A percentile compares a stretch with the other conserved stretches of the same genome.
phyloP scores from a whole-genome alignment of 1,140 invertebrate genomes.

The Drosophila eugracilis region DNA sequence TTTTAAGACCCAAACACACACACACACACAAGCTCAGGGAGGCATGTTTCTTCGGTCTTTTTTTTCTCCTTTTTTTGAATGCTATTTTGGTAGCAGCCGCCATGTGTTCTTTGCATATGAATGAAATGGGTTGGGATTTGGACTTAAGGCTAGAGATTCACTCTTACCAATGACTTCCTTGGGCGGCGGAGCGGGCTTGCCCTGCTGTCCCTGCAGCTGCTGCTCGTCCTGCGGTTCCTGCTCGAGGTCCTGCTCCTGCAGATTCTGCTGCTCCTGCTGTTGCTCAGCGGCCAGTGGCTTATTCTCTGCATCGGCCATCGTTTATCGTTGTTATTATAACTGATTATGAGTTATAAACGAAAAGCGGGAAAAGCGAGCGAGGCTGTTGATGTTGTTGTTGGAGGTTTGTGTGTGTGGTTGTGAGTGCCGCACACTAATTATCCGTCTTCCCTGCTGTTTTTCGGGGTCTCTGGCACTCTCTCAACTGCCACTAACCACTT shows the following conservation, averaged over 20 bases:
- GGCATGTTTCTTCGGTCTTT: slow-evolving; percentile 50
- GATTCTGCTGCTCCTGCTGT: slow-evolving; percentile 55
- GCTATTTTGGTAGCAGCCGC: slow-evolving; percentile 74
- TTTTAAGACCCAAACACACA: slow-evolving; percentile 72
- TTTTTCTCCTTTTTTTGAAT: slow-evolving; percentile 59
- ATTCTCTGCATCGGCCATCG: slow-evolving; percentile 84
- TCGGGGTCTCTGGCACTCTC: slow-evolving; percentile 67
- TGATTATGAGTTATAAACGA: slow-evolving; percentile 25
- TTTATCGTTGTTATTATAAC: slow-evolving; percentile 46
- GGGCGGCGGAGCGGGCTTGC: slow-evolving; percentile 74
- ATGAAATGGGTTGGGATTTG: slow-evolving; percentile 63
- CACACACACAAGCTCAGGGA: slow-evolving; percentile 25
- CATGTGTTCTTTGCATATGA: slow-evolving; percentile 74
- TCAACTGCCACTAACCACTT: slow-evolving; percentile 80
- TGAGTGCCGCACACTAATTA: slow-evolving; percentile 59
- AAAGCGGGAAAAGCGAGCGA: slow-evolving; percentile 34
- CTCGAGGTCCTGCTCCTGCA: slow-evolving; percentile 52
- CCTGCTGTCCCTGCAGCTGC: slow-evolving; percentile 66
- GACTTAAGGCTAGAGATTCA: slow-evolving; percentile 5
- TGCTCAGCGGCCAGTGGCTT: slow-evolving; percentile 77
- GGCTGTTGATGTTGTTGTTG: slow-evolving; percentile 27
- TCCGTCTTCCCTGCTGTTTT: slow-evolving; percentile 51
- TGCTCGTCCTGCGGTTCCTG: slow-evolving; percentile 64
- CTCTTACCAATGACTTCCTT: slow-evolving; percentile 84
- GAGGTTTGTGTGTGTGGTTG: slow-evolving; percentile 25